These are phyloP conservation scores for Phasia obesa DNA, from an alignment of 2,888 invertebrate species.

Conservation along the genomic window DNA sequence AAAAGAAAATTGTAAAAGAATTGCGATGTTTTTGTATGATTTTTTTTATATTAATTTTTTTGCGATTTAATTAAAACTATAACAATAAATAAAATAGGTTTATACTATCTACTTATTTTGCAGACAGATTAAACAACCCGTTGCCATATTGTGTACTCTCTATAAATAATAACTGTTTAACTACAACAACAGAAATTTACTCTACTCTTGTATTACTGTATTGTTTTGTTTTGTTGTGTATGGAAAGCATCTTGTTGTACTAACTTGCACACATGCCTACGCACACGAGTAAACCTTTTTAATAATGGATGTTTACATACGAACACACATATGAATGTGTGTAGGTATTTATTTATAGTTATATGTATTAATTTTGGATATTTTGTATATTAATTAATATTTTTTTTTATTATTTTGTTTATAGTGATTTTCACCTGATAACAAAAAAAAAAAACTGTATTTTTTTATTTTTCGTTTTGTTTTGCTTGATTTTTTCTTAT, in stretches of 20 bases:
- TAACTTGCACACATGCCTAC: constrained; percentile 17
- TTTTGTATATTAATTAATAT: constrained; percentile 28
- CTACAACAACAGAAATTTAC: not conserved
- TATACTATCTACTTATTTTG: not conserved
- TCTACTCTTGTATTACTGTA: constrained; percentile 12
- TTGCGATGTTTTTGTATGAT: constrained; percentile 27
- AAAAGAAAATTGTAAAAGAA: constrained; percentile 32
- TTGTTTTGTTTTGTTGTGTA: constrained; percentile 7
- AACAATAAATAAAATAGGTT: constrained; percentile 30
- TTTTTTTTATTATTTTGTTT: constrained; percentile 50
- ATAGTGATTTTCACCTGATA: constrained; percentile 61
- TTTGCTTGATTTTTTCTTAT: constrained; percentile 25
- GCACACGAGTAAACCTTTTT: not conserved
- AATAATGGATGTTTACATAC: too few relatives aligned
- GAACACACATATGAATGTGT: constrained; percentile 3
- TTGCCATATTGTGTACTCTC: constrained; percentile 51
- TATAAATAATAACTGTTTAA: constrained; percentile 56
- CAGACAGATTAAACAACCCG: constrained; percentile 12
- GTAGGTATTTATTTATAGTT: not conserved
- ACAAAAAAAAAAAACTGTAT: constrained; percentile 54
- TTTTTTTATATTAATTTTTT: constrained; percentile 5
- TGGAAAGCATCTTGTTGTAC: constrained; percentile 11
- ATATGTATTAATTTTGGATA: constrained; percentile 6
- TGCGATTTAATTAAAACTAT: constrained; percentile 26
- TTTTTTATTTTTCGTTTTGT: constrained; percentile 9